Conservation (phyloP, 1,140 invertebrate genomes). For the Archivesica marissinica region DNA sequence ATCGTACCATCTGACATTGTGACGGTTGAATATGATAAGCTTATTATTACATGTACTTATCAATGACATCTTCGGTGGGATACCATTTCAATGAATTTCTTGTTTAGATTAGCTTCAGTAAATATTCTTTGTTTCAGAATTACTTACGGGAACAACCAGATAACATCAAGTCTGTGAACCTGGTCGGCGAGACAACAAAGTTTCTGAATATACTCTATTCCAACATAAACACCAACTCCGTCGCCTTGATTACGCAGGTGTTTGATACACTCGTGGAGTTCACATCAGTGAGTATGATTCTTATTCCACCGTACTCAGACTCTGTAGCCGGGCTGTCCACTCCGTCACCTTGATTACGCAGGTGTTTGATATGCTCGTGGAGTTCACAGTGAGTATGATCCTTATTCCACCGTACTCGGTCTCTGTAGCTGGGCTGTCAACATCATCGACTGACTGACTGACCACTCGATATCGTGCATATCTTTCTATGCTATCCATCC, state of each 20-base stretch:
- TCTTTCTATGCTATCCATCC: no score
- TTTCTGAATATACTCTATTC: slow-evolving; percentile 80
- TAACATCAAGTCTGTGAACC: slow-evolving; percentile 82
- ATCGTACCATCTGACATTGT: no score
- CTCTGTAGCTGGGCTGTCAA: no score
- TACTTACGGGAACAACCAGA: slow-evolving; percentile 82
- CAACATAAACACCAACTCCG: slow-evolving; percentile 78
- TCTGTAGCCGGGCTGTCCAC: no score
- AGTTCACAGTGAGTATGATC: slow-evolving; percentile 80
- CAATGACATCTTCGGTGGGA: no score
- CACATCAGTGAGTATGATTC: slow-evolving; percentile 79
- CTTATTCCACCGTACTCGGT: no score
- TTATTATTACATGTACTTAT: no score
- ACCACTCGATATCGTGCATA: no score
- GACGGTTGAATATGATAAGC: no score
- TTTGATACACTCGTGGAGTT: slow-evolving; percentile 82
- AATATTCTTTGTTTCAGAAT: slow-evolving; percentile 68
- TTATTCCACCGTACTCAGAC: no score
- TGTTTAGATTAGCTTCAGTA: slow-evolving; percentile 2
- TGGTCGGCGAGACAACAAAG: slow-evolving; percentile 79
- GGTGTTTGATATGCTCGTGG: slow-evolving; percentile 80
- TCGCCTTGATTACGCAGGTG: slow-evolving; percentile 78
- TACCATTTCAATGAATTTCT: no score
- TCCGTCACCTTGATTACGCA: slow-evolving; percentile 78
- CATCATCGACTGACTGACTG: slow-evolving; percentile 76